These are phyloP conservation scores for Salvelinus alpinus DNA, from an alignment of 2,113 vertebrate species.

Conservation along the genomic window DNA sequence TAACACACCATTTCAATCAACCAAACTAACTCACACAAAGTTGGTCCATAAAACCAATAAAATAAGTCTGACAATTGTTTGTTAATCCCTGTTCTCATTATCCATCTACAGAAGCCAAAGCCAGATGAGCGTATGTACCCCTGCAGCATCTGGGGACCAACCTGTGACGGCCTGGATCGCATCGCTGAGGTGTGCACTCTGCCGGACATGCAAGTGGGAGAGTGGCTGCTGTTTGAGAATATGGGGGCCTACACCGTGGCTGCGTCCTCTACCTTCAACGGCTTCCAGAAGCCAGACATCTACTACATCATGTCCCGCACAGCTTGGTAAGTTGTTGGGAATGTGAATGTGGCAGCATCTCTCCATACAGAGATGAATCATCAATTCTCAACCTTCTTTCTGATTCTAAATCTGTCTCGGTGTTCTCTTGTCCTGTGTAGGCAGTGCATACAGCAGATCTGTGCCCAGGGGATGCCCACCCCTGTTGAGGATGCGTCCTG, in stretches of 20 bases:
- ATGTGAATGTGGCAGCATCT: neutral
- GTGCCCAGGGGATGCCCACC: conserved; percentile 69
- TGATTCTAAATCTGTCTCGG: neutral
- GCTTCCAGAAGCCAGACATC: conserved; percentile 92
- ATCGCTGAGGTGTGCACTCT: conserved; percentile 87
- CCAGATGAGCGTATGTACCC: conserved; percentile 87
- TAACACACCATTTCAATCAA: neutral
- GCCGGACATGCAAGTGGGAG: conserved; percentile 91
- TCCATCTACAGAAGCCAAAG: conserved; percentile 81
- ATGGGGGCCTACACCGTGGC: conserved; percentile 98
- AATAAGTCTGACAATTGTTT: too few relatives aligned
- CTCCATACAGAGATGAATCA: neutral
- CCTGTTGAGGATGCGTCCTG: conserved; percentile 73
- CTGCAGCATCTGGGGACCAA: conserved; percentile 97
- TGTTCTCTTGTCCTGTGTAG: conserved; percentile 55
- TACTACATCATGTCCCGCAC: conserved; percentile 88
- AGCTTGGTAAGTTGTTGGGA: conserved; percentile 77
- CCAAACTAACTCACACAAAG: neutral
- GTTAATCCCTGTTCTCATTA: too few relatives aligned
- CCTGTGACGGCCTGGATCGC: conserved; percentile 92
- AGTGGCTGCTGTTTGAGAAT: conserved; percentile 96
- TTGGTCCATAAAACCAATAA: too few relatives aligned
- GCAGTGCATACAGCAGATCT: conserved; percentile 88
- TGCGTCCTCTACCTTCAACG: conserved; percentile 95
- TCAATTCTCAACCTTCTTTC: neutral